phyloP scores from a whole-genome alignment of 1,140 invertebrate genomes.

The Dendrolimus kikuchii region DNA sequence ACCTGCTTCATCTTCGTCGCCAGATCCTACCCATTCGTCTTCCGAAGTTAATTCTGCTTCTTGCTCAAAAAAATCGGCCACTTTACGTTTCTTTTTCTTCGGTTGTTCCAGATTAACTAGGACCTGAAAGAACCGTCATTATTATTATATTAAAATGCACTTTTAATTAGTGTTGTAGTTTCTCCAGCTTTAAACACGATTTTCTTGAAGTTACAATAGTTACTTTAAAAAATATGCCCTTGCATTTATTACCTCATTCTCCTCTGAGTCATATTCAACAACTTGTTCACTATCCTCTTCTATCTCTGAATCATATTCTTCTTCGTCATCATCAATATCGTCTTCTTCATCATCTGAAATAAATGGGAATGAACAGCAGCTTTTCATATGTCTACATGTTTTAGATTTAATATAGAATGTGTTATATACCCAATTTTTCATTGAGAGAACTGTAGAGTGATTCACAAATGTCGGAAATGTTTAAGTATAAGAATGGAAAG shows the following conservation, averaged over 20 bases:
- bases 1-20: constrained; percentile 83
- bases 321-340: constrained; percentile 48
- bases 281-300: constrained; percentile 43
- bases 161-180: too few relatives aligned
- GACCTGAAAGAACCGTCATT: constrained; percentile 32
- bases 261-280: constrained; percentile 83
- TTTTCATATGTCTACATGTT: too few relatives aligned
- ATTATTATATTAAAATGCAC: too few relatives aligned
- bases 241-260: constrained; percentile 76
- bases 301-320: constrained; percentile 28
- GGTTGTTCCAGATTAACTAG: constrained; percentile 37
- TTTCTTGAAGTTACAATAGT: not conserved
- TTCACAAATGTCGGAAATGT: too few relatives aligned
- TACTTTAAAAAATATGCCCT: not conserved
- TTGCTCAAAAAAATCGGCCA: constrained; percentile 83
- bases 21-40: constrained; percentile 82
- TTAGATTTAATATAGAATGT: too few relatives aligned
- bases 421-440: too few relatives aligned
- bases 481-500: too few relatives aligned
- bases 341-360: constrained; percentile 30
- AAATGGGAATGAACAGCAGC: too few relatives aligned
- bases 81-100: constrained; percentile 68
- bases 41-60: constrained; percentile 89
- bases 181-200: too few relatives aligned
- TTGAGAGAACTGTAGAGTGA: too few relatives aligned